These are phyloP conservation scores for Calidris pygmaea DNA, from an alignment of 2,113 vertebrate species.

Conservation along the genomic window DNA sequence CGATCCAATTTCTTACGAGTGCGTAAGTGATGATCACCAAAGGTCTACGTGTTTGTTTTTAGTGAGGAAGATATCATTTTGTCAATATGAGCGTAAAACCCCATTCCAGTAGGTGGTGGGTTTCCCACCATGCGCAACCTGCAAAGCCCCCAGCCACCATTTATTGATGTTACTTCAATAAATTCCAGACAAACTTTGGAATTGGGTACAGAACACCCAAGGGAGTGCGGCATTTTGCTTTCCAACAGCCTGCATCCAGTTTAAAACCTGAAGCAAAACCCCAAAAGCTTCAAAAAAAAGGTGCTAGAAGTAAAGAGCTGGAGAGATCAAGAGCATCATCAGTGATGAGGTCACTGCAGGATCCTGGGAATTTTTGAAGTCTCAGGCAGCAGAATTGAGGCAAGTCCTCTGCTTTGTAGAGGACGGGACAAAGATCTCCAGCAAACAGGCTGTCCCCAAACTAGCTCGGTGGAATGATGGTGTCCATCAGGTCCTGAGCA, in stretches of 20 bases:
- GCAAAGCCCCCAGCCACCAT: too few relatives aligned
- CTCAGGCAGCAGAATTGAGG: background rate
- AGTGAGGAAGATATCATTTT: background rate
- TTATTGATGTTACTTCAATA: too few relatives aligned
- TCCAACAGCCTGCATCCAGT: background rate
- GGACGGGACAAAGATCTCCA: background rate
- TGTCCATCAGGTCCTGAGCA: background rate
- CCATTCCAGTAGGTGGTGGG: background rate
- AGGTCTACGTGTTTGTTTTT: background rate
- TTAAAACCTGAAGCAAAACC: background rate
- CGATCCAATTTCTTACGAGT: fast-evolving
- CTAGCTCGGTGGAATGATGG: background rate
- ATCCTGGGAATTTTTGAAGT: background rate
- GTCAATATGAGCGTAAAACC: background rate
- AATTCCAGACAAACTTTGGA: too few relatives aligned
- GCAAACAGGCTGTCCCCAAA: background rate
- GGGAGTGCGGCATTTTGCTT: background rate
- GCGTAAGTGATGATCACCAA: background rate
- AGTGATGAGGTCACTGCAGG: fast-evolving
- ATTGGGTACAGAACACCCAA: too few relatives aligned
- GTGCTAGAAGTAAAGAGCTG: background rate
- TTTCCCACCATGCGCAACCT: too few relatives aligned
- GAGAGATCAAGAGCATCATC: background rate
- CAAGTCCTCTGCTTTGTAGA: background rate
- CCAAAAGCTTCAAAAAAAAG: background rate